Conservation (phyloP, 1,140 invertebrate genomes). For the Dinoponera quadriceps region DNA sequence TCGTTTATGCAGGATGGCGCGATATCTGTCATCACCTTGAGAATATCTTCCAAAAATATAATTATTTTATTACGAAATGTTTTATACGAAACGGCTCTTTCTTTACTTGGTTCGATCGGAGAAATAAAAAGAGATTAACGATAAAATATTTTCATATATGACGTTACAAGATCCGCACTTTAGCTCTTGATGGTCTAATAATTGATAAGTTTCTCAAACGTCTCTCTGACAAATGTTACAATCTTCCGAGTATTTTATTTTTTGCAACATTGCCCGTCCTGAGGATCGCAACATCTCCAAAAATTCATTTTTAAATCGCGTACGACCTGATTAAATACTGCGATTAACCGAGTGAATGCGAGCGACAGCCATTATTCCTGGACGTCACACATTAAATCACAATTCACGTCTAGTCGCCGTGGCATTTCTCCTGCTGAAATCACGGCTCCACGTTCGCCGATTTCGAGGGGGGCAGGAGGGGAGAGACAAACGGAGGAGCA, state of each 20-base stretch:
- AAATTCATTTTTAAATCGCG: background rate
- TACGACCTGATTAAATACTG: constrained; percentile 3
- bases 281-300: background rate
- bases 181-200: too few species aligned
- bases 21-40: too few species aligned
- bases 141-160: too few species aligned
- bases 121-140: too few species aligned
- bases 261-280: background rate
- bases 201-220: too few species aligned
- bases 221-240: background rate
- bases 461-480: background rate
- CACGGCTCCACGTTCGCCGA: constrained; percentile 7
- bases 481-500: background rate
- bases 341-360: constrained; percentile 25
- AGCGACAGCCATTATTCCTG: constrained; percentile 15
- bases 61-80: too few species aligned
- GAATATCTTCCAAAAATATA: too few species aligned
- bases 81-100: too few species aligned
- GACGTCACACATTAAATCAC: constrained; percentile 17
- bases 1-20: too few species aligned
- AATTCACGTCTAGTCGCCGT: constrained; percentile 13
- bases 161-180: too few species aligned
- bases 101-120: too few species aligned
- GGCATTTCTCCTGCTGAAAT: background rate
- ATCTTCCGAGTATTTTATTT: background rate